Conservation (phyloP, 2,797 vertebrate species). For the Coranthus polyacanthus region DNA sequence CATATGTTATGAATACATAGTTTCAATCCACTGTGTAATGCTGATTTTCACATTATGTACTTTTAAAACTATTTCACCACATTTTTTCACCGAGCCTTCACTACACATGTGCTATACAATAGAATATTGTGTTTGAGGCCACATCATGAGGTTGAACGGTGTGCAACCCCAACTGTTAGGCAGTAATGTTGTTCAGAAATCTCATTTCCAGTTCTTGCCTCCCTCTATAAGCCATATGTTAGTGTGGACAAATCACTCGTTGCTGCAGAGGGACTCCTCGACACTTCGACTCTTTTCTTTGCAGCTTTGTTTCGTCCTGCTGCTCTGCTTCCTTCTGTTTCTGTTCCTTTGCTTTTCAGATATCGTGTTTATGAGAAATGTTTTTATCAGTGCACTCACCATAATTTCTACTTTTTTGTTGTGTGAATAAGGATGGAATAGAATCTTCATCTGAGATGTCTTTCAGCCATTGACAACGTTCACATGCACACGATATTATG, state of each 20-base stretch:
- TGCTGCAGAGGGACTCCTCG: slow-evolving; percentile 85
- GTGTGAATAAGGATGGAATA: too few relatives aligned
- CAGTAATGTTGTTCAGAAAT: slow-evolving; percentile 28
- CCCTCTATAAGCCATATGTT: slow-evolving; percentile 20
- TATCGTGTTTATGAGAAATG: slow-evolving; percentile 34
- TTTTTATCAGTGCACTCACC: slow-evolving; percentile 36
- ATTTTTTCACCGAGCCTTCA: slow-evolving; percentile 17
- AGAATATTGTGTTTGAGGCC: slow-evolving; percentile 7
- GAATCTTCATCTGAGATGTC: too few relatives aligned
- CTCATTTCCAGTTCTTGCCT: slow-evolving; percentile 24
- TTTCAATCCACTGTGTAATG: slow-evolving; percentile 5
- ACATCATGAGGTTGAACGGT: slow-evolving; percentile 5
- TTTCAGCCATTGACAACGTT: too few relatives aligned
- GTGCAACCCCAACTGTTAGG: slow-evolving; percentile 1
- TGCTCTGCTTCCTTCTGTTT: slow-evolving; percentile 52
- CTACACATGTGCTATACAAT: slow-evolving; percentile 11
- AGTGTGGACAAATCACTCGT: slow-evolving; percentile 37
- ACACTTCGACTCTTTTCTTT: slow-evolving; percentile 58
- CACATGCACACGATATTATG: too few relatives aligned
- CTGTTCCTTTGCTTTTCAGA: slow-evolving; percentile 60
- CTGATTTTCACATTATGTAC: neutral
- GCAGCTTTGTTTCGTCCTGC: slow-evolving; percentile 60
- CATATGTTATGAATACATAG: slow-evolving; percentile 8
- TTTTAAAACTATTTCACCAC: neutral
- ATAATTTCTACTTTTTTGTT: slow-evolving; percentile 31